Evolutionary conservation across 2,797 vertebrate species (phyloP).

Genomic region (Pangasius macronema): DNA sequence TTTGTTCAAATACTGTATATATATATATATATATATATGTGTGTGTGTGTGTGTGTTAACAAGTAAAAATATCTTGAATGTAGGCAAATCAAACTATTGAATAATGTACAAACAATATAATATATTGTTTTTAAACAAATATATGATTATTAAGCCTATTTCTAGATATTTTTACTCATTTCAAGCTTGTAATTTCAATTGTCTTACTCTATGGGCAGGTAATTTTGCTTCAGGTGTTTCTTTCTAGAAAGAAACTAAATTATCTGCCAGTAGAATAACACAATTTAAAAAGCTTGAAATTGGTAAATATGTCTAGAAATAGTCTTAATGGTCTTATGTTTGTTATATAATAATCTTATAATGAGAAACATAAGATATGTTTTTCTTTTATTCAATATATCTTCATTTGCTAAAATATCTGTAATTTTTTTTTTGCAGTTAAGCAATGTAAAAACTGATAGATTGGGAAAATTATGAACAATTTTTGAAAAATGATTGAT

Average conservation of each 20-base stretch:
- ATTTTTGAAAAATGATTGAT: not conserved
- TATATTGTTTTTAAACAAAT: too few relatives aligned
- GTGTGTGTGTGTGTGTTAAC: too few relatives aligned
- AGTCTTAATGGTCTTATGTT: not conserved
- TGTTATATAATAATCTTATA: not conserved
- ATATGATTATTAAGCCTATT: too few relatives aligned
- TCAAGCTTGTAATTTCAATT: too few relatives aligned
- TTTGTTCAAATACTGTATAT: too few relatives aligned
- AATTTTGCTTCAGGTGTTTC: not conserved
- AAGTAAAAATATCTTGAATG: too few relatives aligned
- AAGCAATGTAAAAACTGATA: not conserved
- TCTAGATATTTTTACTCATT: too few relatives aligned
- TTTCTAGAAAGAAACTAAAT: not conserved
- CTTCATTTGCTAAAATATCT: not conserved
- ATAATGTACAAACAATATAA: too few relatives aligned
- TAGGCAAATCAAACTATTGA: too few relatives aligned
- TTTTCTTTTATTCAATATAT: not conserved
- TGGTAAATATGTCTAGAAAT: not conserved
- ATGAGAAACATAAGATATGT: not conserved
- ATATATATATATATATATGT: too few relatives aligned
- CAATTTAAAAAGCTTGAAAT: not conserved
- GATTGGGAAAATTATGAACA: not conserved
- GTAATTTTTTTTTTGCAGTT: not conserved
- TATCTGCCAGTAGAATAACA: not conserved
- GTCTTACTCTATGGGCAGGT: too few relatives aligned